Base-by-base conservation (phyloP, 2,888 invertebrate genomes). In the Blomia tropicalis region DNA sequence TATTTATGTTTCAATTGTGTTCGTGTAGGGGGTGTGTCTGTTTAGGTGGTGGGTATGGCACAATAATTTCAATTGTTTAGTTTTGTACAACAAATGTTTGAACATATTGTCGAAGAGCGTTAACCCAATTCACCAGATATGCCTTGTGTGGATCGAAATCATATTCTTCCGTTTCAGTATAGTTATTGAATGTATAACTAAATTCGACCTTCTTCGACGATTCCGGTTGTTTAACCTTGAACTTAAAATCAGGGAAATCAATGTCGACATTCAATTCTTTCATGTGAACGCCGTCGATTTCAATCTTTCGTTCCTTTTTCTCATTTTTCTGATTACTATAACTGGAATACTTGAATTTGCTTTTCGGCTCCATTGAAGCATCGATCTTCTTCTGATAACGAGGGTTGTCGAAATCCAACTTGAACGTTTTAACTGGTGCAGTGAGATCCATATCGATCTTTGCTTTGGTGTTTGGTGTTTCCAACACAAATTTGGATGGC, bases 171-270 rank as follows among this genome's bases (percentile, higher is more conserved):
- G n/a, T 36, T 22, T 56, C 56, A 30, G 56, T 56, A 11, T 56
- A 56, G 3, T 56, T 29, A 30, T 56, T 56, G 56, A 56, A 56
- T n/a, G 56, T 56, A 30, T 56, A 56, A 30, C 56, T 56, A 23
- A 56, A 56, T 19, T 56, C n/a, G 19, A 29, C 56, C 29, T 56
- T 56, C 3, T 56, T 56, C 29, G 29, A n/a, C 2, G 14, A 14
- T 36, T 56, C 56, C 11, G 56, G 56, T 11, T 56, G 25, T 11
- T 27, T 36, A 2, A 56, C 56, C 2, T 56, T 56, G n/a, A 56
- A n/a, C 29, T 56, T 56, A 29, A 56, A 56, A 25, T 56, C 30
- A 11, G 29, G 25, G 14, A 56, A 29, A 19, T 56, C 32, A 11
- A 29, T 30, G 11, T 56, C 56, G 11, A 56, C 3, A 2, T 56